Evolutionary conservation across 2,113 vertebrate genomes (phyloP).

Genomic region (Elaphurus davidianus): DNA sequence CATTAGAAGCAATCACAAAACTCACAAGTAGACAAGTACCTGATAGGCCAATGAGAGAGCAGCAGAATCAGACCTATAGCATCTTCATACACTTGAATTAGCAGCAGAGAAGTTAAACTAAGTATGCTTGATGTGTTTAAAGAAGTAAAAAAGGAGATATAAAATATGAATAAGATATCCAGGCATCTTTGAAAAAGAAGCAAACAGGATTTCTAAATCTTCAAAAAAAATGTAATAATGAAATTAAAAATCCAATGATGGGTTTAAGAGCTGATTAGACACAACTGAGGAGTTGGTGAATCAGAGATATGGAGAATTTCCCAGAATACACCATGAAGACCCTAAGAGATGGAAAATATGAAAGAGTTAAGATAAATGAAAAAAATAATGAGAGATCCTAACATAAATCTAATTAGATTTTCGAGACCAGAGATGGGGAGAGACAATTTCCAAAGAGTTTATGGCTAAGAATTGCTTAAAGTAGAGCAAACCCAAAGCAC

Average conservation of each 20-base stretch:
- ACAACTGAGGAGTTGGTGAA: background rate
- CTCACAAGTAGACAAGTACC: background rate
- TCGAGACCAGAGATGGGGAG: background rate
- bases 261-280: background rate
- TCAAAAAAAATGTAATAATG: background rate
- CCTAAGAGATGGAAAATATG: background rate
- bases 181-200: background rate
- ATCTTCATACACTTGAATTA: background rate
- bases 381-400: background rate
- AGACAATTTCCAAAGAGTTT: background rate
- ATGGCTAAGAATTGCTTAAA: background rate
- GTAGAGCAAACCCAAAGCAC: background rate
- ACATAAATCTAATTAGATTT: background rate
- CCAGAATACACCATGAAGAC: background rate
- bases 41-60: background rate
- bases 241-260: background rate
- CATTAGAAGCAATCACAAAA: background rate
- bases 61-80: background rate
- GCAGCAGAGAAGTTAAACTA: background rate
- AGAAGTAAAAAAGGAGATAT: background rate
- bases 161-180: background rate
- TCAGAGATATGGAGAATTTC: background rate
- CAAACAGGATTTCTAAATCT: background rate
- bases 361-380: background rate
- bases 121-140: background rate